Conservation (phyloP, 2,113 vertebrate species). For the Gadus macrocephalus region DNA sequence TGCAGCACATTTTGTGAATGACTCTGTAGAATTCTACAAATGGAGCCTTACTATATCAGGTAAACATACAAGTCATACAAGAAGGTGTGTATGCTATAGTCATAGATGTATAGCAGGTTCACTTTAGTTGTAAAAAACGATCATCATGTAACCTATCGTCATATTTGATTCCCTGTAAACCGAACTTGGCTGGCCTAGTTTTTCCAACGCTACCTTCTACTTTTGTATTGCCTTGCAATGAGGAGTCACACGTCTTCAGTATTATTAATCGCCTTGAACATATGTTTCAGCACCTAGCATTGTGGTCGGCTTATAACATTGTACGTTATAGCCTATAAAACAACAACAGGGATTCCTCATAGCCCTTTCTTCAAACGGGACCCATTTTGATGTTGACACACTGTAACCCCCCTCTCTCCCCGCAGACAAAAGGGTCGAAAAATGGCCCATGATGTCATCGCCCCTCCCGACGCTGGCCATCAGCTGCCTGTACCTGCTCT, state of each 20-base stretch:
- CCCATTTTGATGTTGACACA: too few relatives aligned
- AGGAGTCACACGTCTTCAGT: background rate
- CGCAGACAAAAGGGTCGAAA: conserved; percentile 92
- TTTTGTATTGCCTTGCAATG: background rate
- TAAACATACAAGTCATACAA: conserved; percentile 53
- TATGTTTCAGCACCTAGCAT: background rate
- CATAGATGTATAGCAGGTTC: too few relatives aligned
- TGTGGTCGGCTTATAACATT: background rate
- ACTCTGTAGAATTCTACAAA: conserved; percentile 91
- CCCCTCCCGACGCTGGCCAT: conserved; percentile 88
- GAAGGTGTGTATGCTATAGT: too few relatives aligned
- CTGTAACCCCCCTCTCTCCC: background rate
- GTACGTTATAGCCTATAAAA: background rate
- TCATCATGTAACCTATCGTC: too few relatives aligned
- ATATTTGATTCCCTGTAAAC: too few relatives aligned
- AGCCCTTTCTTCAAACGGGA: too few relatives aligned
- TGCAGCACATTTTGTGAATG: conserved; percentile 78
- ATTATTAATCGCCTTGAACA: background rate
- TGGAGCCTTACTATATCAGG: conserved; percentile 96
- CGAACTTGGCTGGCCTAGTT: too few relatives aligned
- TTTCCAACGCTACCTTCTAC: background rate
- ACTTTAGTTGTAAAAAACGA: too few relatives aligned
- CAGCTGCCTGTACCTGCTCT: conserved; percentile 91
- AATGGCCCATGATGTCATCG: conserved; percentile 94
- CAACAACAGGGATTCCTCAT: too few relatives aligned